Evolutionary conservation across 2,888 invertebrate species (phyloP).

Genomic region (Macaria notata): DNA sequence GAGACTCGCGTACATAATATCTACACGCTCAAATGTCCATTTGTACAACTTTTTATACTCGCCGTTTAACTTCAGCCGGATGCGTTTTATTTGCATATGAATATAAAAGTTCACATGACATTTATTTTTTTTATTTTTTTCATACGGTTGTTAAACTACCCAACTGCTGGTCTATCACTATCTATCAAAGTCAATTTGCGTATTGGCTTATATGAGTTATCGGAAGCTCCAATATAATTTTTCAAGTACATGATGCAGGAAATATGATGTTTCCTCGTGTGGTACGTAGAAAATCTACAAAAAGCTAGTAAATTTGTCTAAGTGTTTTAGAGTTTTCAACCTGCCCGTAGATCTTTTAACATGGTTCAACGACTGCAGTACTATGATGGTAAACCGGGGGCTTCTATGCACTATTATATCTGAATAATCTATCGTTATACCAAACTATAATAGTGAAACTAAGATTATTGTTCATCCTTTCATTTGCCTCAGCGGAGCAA

Average conservation of each 20-base stretch:
- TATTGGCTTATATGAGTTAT: conserved; percentile 41
- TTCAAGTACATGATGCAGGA: not conserved
- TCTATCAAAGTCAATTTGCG: conserved; percentile 34
- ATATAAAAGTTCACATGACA: conserved; percentile 59
- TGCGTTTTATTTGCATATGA: conserved; percentile 71
- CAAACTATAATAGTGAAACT: no score
- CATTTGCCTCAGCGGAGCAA: no score
- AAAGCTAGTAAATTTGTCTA: no score
- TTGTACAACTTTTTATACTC: conserved; percentile 63
- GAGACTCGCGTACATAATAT: conserved; percentile 43
- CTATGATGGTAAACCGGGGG: no score
- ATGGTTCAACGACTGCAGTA: no score
- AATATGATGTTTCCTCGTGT: no score
- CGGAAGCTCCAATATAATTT: conserved; percentile 11
- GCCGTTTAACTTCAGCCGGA: conserved; percentile 63
- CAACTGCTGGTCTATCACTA: conserved; percentile 45
- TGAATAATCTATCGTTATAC: no score
- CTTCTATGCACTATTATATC: no score
- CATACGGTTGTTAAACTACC: conserved; percentile 50
- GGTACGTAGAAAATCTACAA: no score
- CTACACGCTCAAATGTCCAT: conserved; percentile 64
- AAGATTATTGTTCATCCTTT: no score
- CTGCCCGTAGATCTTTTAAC: no score
- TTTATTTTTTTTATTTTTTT: conserved; percentile 54
- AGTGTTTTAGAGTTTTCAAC: no score